A percentile compares a stretch with the other conserved stretches of the same genome.
These are phyloP conservation scores for Dryobotodes eremita DNA, from an alignment of 2,888 invertebrate genomes.

Conservation along the genomic window DNA sequence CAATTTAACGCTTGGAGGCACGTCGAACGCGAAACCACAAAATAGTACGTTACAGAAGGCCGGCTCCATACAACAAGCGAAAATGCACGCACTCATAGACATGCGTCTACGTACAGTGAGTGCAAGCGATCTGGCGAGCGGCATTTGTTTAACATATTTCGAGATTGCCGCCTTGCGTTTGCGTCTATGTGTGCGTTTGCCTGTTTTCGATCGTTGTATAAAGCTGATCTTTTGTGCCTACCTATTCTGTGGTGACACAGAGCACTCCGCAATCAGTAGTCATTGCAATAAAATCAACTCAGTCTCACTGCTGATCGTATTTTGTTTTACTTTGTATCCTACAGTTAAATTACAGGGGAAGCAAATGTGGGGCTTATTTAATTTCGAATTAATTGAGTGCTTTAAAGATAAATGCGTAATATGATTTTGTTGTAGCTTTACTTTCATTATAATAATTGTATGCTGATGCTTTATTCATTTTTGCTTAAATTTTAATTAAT, in stretches of 20 bases:
- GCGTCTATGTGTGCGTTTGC: not conserved
- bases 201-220: not conserved
- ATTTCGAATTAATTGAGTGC: slow-evolving; percentile 3
- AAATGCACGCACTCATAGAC: not conserved
- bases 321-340: slow-evolving; percentile 31
- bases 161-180: not conserved
- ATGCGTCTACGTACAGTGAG: not conserved
- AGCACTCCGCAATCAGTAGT: slow-evolving; percentile 38
- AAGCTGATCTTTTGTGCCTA: not conserved
- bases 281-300: slow-evolving; percentile 48
- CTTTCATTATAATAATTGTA: not conserved
- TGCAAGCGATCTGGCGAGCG: not conserved
- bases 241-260: not conserved
- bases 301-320: slow-evolving; percentile 26
- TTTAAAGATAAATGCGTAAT: not conserved
- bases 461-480: not conserved
- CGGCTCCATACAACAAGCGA: not conserved
- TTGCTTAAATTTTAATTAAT: not conserved
- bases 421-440: not conserved
- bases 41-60: slow-evolving; percentile 6
- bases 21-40: not conserved
- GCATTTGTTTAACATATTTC: not conserved
- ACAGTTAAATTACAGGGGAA: slow-evolving; percentile 26
- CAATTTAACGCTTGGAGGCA: slow-evolving; percentile 28
- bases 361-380: slow-evolving; percentile 26